Base-by-base conservation (phyloP, 2,888 invertebrate genomes). In the Melanotus villosus region DNA sequence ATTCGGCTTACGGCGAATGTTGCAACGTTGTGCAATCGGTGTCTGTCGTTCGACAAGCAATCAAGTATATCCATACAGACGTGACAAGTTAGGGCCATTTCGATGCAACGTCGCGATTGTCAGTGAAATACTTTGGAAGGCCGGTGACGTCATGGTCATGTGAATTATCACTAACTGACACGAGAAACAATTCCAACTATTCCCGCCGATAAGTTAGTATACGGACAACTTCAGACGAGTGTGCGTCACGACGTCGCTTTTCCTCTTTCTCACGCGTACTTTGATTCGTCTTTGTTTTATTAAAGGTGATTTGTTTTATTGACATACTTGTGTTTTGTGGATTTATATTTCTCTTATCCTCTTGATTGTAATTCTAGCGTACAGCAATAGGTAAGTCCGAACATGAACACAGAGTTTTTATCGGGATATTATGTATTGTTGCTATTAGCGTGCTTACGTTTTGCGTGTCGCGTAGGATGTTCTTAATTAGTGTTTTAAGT, bases 161-260 rank as follows among this genome's bases (percentile, higher is more conserved):
- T 82, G 82, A 82, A 79, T 81, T 82, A 82, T 81, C 82, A 81
- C 78, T 80, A 80, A 78, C 79, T 79, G 75, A 77, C 77, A 73
- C 70, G 70, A 77, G 78, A 80, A 83, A 82, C 82, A 82, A 84
- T 83, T 82, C 77, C 80, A 82, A 81, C 80, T 78, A 82, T 82
- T 77, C 79, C 71, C 74, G 75, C 76, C 79, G 80, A 80, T 80
- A 81, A 80, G 78, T 80, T 79, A 81, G 82, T 82, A 68, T 77
- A 76, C 76, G 77, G 78, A 77, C 77, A 78, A 77, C 77, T 66
- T 70, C 73, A 68, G 75, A 65, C 65, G 69, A 66, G 75, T 74
- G 72, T 68, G 71, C 68, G 64, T 43, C 45, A 62, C 56, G 64
- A 64, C 59, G 54, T 12, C 59, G 43, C 32, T 47, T 41, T 34